A percentile compares a stretch with the other conserved stretches of the same genome.
These are phyloP conservation scores for Lasiurus cinereus DNA, from an alignment of 2,113 vertebrate species.

Conservation along the genomic window DNA sequence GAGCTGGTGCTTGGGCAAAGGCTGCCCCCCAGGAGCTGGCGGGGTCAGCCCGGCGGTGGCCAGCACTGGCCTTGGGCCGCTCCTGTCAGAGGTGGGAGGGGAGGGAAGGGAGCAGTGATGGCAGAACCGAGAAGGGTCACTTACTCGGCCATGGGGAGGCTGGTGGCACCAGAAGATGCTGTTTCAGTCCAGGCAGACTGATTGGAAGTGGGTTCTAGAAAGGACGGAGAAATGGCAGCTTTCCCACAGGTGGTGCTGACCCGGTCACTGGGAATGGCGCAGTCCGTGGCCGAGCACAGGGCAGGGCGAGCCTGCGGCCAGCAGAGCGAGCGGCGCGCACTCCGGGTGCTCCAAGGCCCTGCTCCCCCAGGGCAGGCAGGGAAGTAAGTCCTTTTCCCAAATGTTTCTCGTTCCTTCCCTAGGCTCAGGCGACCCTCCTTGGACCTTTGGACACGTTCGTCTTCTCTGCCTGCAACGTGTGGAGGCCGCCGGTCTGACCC, in stretches of 20 bases:
- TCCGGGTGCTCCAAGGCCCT: neutral
- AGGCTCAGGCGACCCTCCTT: neutral
- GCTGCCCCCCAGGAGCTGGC: neutral
- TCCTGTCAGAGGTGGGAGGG: neutral
- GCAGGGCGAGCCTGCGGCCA: neutral
- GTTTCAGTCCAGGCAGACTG: neutral
- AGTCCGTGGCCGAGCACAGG: neutral
- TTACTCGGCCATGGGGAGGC: neutral
- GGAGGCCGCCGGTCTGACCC: no score
- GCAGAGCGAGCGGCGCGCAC: no score
- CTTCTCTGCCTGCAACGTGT: neutral
- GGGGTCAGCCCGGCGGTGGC: neutral
- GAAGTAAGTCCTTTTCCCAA: neutral
- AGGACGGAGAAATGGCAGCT: neutral
- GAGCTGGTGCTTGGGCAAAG: no score
- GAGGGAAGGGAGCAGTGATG: neutral
- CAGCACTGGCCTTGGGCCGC: neutral
- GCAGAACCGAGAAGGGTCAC: no score
- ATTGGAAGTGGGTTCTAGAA: neutral
- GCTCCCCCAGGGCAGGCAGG: neutral
- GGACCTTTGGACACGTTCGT: neutral
- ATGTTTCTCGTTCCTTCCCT: neutral
- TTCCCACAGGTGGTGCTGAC: neutral
- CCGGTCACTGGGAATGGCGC: neutral
- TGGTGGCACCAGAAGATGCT: accelerated